Conservation (phyloP, 2,888 invertebrate genomes). For the Eristalis pertinax region DNA sequence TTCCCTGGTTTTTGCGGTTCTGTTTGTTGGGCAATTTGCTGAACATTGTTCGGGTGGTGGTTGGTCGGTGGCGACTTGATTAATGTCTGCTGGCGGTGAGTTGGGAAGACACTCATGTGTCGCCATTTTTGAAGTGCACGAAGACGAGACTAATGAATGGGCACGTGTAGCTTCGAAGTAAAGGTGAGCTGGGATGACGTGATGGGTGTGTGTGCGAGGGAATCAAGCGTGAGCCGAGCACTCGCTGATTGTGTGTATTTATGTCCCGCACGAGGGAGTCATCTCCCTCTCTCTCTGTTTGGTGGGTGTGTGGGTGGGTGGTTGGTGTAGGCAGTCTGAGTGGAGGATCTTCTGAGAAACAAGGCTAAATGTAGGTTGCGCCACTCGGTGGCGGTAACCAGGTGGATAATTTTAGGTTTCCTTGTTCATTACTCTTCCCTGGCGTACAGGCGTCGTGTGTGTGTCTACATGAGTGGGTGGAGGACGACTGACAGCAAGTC, state of each 20-base stretch:
- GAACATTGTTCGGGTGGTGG: conserved; percentile 30
- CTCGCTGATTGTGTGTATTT: neutral
- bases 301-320: neutral
- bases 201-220: neutral
- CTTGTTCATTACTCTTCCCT: neutral
- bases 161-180: conserved; percentile 4
- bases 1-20: conserved; percentile 17
- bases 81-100: conserved; percentile 24
- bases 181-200: neutral
- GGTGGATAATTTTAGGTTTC: neutral
- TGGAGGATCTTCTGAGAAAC: neutral
- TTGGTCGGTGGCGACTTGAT: conserved; percentile 12
- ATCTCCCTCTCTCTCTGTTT: neutral
- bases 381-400: neutral
- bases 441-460: neutral
- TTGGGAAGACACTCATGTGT: conserved; percentile 7
- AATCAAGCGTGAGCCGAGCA: no score
- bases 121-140: conserved; percentile 4
- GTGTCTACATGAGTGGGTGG: neutral
- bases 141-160: conserved; percentile 2
- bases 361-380: neutral
- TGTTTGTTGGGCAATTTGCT: conserved; percentile 39
- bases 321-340: neutral
- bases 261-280: neutral
- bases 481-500: neutral